A percentile compares a stretch with the other conserved stretches of the same genome.
phyloP scores from a whole-genome alignment of 2,113 vertebrate species.

The Hemiscyllium ocellatum region DNA sequence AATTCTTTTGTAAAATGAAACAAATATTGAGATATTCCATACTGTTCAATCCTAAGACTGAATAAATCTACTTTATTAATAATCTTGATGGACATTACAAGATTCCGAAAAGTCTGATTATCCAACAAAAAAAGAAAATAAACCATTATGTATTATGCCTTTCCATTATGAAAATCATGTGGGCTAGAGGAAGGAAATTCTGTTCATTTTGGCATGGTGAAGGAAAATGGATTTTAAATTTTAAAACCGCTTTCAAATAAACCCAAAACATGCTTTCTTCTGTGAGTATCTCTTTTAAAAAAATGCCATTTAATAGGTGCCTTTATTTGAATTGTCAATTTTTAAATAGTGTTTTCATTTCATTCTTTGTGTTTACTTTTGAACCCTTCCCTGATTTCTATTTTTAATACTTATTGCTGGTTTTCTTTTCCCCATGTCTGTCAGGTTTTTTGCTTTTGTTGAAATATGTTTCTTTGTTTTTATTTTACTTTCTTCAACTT shows the following conservation, averaged over 20 bases:
- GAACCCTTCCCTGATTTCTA: background rate
- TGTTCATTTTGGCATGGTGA: background rate
- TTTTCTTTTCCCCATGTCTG: background rate
- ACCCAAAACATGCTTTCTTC: background rate
- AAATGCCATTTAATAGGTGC: background rate
- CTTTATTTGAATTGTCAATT: background rate
- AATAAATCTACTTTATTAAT: background rate
- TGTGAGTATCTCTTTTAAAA: background rate
- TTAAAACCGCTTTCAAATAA: background rate
- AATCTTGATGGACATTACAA: background rate
- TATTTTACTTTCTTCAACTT: background rate
- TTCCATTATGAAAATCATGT: background rate
- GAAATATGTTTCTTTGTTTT: background rate
- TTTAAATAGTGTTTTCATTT: background rate
- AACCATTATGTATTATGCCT: background rate
- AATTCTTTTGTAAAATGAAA: background rate
- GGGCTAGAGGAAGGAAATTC: background rate
- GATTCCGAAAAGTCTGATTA: background rate
- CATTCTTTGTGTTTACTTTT: background rate
- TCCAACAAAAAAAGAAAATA: background rate
- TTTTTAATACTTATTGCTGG: background rate
- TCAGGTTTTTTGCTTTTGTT: background rate
- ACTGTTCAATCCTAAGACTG: background rate
- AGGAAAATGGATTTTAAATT: background rate
- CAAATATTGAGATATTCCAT: background rate